These are phyloP conservation scores for Xylocopa sonorina DNA, from an alignment of 1,140 invertebrate species.

Conservation along the genomic window DNA sequence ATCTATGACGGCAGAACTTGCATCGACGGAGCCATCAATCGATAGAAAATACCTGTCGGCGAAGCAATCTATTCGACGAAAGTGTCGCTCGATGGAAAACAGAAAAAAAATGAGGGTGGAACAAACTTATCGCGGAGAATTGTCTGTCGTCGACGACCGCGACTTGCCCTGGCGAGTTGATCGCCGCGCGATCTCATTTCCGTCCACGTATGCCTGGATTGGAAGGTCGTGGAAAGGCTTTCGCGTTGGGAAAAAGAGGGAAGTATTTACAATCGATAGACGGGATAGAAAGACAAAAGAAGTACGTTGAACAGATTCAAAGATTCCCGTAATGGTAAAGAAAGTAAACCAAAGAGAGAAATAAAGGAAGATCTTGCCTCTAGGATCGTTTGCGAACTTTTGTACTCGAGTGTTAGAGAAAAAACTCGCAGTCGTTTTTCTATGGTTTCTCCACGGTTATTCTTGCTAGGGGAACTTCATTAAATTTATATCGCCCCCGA, in stretches of 20 bases:
- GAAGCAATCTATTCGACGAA: constrained; percentile 22
- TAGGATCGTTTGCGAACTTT: background rate
- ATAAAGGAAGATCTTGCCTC: background rate
- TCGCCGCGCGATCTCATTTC: constrained; percentile 3
- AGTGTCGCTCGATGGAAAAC: background rate
- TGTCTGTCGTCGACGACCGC: background rate
- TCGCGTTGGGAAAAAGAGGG: no score
- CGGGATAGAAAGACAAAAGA: no score
- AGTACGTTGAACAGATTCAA: no score
- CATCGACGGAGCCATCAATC: constrained; percentile 3
- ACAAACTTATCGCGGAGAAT: constrained; percentile 10
- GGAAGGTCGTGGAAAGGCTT: constrained; percentile 21
- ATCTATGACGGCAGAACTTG: background rate
- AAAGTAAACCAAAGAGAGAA: background rate
- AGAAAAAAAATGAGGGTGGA: background rate
- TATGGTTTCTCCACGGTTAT: background rate
- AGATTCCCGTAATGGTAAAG: background rate
- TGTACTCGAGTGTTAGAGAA: background rate
- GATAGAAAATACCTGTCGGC: constrained; percentile 32
- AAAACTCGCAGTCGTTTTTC: background rate
- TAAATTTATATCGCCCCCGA: constrained; percentile 17
- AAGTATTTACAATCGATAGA: background rate
- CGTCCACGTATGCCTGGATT: background rate
- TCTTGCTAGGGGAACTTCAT: background rate
- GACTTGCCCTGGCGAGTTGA: constrained; percentile 14